Base-by-base conservation (phyloP, 2,888 invertebrate genomes). In the Tinea trinotella region DNA sequence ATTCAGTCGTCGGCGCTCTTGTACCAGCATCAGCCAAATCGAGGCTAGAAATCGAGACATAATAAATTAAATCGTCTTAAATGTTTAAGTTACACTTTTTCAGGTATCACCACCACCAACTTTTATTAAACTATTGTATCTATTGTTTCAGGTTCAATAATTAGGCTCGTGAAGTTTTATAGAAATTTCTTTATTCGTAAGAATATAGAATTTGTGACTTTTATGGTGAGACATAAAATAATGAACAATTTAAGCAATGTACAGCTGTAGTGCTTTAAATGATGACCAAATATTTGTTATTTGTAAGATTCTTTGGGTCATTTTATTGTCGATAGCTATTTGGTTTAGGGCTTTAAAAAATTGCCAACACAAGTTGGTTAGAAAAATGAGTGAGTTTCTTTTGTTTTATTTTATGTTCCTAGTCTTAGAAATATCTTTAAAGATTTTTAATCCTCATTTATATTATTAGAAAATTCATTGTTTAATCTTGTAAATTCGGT, bases 191-290 rank as follows among this genome's bases (percentile, higher is more conserved):
- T n/a, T n/a, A n/a, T n/a, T n/a, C n/a, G n/a, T n/a, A n/a, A 30
- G 30, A 30, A 30, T n/a, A 4, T 30, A 30, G 30, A 30, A 30
- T 30, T 30, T 30, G 30, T 30, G n/a, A 40, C 40, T 5, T n/a
- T 40, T 17, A 7, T 40, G 13, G 40, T 17, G 7, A 4, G 30
- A 30, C 30, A 7, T 30, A 30, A 30, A 7, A 7, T 30, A 30
- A 6, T 7, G 7, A 9, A 30, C 7, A 30, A 30, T 30, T 30
- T 17, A 46, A 46, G 46, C 3, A n/a, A 17, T 46, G 46, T 46
- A 46, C 46, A 46, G 19, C 19, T 46, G 17, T 46, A 46, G 46
- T 46, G 46, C 19, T 46, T 46, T 46, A 46, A 46, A 46, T 18
- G 13, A 19, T 46, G 46, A 46, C 46, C 46, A 46, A 46, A 46